Conservation (phyloP, 2,888 invertebrate genomes). For the Eupithecia subfuscata region DNA sequence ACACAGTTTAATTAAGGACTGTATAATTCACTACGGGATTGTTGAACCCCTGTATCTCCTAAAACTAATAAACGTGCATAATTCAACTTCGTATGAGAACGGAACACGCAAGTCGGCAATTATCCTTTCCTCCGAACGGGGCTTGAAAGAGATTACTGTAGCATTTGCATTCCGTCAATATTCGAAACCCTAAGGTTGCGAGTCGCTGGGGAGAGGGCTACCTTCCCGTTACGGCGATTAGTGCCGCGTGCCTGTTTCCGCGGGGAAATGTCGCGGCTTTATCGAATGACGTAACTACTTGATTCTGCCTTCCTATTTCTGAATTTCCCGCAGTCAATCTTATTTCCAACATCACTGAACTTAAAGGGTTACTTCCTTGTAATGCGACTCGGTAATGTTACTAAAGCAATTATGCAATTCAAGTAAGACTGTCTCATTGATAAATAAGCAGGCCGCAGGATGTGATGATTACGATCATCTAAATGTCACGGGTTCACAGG, state of each 20-base stretch:
- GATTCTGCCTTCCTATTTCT: slow-evolving; percentile 43
- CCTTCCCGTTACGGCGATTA: slow-evolving; percentile 63
- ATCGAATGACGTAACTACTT: slow-evolving; percentile 53
- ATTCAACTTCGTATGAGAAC: slow-evolving; percentile 16
- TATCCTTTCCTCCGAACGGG: slow-evolving; percentile 39
- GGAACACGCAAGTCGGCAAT: slow-evolving; percentile 36
- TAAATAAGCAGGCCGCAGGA: slow-evolving; percentile 35
- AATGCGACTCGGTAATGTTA: slow-evolving; percentile 21
- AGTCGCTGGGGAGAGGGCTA: slow-evolving; percentile 50
- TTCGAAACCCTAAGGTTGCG: slow-evolving; percentile 51
- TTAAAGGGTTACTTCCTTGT: neutral
- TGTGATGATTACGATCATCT: slow-evolving; percentile 37
- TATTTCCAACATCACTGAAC: neutral
- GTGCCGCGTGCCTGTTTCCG: slow-evolving; percentile 54
- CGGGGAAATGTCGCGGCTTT: slow-evolving; percentile 52
- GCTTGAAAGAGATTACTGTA: slow-evolving; percentile 55
- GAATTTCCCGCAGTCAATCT: slow-evolving; percentile 16
- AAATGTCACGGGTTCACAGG: slow-evolving; percentile 36
- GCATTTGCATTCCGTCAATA: slow-evolving; percentile 69
- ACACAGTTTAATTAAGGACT: slow-evolving; percentile 35
- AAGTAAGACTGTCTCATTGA: slow-evolving; percentile 27
- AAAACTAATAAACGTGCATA: slow-evolving; percentile 29
- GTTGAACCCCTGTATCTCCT: slow-evolving; percentile 17
- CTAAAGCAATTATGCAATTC: slow-evolving; percentile 20
- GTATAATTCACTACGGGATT: slow-evolving; percentile 27